These are phyloP conservation scores for Tenualosa thibaudeaui DNA, from an alignment of 2,797 vertebrate species.

Conservation along the genomic window DNA sequence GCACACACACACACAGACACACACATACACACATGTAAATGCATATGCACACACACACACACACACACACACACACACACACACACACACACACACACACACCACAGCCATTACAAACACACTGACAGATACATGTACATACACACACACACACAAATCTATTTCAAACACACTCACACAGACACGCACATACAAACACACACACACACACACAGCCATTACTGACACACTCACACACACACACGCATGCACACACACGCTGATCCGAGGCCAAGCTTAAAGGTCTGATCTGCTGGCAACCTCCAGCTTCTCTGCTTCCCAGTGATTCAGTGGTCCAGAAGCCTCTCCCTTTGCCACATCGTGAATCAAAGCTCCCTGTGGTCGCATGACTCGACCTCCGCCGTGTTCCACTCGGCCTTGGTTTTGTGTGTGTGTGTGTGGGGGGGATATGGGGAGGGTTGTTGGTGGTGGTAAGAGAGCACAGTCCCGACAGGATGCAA, in stretches of 20 bases:
- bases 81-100: too few relatives aligned
- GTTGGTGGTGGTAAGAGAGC: background rate
- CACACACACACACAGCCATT: background rate
- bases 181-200: background rate
- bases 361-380: slow-evolving; percentile 49
- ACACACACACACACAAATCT: background rate
- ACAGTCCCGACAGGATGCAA: slow-evolving; percentile 42
- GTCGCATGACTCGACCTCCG: background rate
- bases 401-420: background rate
- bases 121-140: background rate
- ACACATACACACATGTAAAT: too few relatives aligned
- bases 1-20: too few relatives aligned
- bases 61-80: too few relatives aligned
- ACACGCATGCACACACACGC: background rate
- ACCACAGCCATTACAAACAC: too few relatives aligned
- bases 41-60: too few relatives aligned
- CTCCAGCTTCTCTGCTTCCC: background rate
- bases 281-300: too few relatives aligned
- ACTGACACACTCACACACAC: background rate
- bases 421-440: too few relatives aligned
- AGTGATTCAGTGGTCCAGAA: background rate
- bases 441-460: background rate
- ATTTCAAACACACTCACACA: background rate
- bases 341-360: background rate
- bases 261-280: background rate